Evolutionary conservation across 2,888 invertebrate genomes (phyloP).

Genomic region (Automeris io): DNA sequence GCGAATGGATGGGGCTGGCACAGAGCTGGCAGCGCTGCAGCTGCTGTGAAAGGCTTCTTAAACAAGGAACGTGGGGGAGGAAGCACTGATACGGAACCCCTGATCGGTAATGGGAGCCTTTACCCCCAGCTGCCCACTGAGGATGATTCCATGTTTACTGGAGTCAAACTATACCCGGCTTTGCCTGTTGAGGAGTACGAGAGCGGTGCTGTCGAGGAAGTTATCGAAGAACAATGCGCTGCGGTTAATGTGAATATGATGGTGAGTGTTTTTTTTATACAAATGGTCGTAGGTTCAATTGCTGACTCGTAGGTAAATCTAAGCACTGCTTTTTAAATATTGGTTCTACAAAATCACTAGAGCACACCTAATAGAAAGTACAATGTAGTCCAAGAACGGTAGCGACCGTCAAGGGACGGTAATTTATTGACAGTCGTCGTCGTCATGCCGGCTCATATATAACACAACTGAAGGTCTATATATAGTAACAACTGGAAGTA

Average conservation of each 20-base stretch:
- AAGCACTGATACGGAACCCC: slow-evolving; percentile 35
- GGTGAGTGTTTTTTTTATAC: slow-evolving; percentile 56
- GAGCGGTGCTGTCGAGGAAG: slow-evolving; percentile 60
- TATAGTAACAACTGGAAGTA: too few relatives aligned
- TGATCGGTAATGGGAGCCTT: slow-evolving; percentile 45
- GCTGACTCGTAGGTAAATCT: too few relatives aligned
- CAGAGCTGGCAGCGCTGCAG: slow-evolving; percentile 39
- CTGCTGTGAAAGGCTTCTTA: slow-evolving; percentile 55
- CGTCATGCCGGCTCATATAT: too few relatives aligned
- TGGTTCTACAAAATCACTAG: too few relatives aligned
- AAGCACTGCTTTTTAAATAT: too few relatives aligned
- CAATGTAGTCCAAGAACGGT: too few relatives aligned
- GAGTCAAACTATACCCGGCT: slow-evolving; percentile 56
- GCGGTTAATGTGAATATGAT: slow-evolving; percentile 56
- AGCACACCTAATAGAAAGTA: too few relatives aligned
- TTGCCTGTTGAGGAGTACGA: slow-evolving; percentile 66
- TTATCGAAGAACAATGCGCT: slow-evolving; percentile 61
- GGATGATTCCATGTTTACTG: slow-evolving; percentile 52
- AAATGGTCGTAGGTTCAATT: too few relatives aligned
- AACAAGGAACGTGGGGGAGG: slow-evolving; percentile 51
- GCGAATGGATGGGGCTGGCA: slow-evolving; percentile 73
- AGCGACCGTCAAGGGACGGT: too few relatives aligned
- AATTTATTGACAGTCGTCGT: too few relatives aligned
- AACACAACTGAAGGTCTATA: too few relatives aligned
- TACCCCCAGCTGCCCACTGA: slow-evolving; percentile 57